phyloP scores from a whole-genome alignment of 2,113 vertebrate genomes.

The Oryzias javanicus region DNA sequence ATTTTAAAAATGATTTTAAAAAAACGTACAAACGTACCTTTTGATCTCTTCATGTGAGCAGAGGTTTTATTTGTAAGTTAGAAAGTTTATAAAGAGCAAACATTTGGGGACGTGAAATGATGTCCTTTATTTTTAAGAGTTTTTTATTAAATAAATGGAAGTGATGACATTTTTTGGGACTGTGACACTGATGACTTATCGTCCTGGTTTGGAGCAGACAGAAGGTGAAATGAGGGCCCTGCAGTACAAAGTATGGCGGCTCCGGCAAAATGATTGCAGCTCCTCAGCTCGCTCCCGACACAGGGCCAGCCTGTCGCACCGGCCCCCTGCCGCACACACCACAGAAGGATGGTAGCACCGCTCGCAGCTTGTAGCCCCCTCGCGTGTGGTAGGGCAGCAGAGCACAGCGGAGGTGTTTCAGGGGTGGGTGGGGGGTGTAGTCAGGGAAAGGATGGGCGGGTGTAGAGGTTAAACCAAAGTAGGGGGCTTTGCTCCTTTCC shows the following conservation, averaged over 20 bases:
- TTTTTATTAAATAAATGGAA: too few species aligned
- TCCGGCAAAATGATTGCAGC: conserved; percentile 69
- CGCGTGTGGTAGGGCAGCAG: conserved; percentile 41
- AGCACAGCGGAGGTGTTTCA: conserved; percentile 40
- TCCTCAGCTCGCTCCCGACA: conserved; percentile 64
- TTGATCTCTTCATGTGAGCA: too few species aligned
- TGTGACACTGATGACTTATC: not conserved
- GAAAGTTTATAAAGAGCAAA: too few species aligned
- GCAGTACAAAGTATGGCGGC: conserved; percentile 45
- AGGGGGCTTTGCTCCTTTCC: conserved; percentile 53
- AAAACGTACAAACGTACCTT: too few species aligned
- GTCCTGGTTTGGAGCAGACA: not conserved
- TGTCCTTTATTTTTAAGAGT: too few species aligned
- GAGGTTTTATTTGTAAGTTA: too few species aligned
- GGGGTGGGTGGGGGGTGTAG: conserved; percentile 13
- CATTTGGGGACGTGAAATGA: too few species aligned
- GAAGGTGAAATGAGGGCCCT: conserved; percentile 45
- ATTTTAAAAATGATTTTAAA: too few species aligned
- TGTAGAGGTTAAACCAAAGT: conserved; percentile 60
- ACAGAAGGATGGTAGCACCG: conserved; percentile 47
- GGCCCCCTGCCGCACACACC: conserved; percentile 49
- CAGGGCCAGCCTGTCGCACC: conserved; percentile 57
- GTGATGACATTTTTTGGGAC: not conserved
- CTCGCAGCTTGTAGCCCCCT: conserved; percentile 41
- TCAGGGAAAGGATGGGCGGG: conserved; percentile 37